Conservation (phyloP, 1,140 invertebrate genomes). For the Aphaenogaster floridana region DNA sequence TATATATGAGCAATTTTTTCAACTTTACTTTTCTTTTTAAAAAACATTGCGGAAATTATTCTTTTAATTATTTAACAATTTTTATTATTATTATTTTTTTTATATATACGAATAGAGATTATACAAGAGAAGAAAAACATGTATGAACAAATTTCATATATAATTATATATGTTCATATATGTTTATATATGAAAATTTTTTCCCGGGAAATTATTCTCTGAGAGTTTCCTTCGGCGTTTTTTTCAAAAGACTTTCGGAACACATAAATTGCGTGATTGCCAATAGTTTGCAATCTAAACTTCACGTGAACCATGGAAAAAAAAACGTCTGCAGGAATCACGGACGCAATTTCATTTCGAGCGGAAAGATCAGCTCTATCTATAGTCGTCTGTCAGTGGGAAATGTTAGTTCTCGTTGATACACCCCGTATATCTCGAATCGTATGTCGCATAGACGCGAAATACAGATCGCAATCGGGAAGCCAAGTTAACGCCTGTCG, state of each 20-base stretch:
- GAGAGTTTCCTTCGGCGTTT: background rate
- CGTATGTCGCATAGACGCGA: background rate
- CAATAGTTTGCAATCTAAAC: slow-evolving; percentile 35
- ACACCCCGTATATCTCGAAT: slow-evolving; percentile 15
- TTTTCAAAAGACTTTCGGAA: background rate
- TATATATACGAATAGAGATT: too few species aligned
- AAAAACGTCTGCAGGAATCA: slow-evolving; percentile 10
- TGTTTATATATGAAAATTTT: too few species aligned
- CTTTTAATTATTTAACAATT: too few species aligned
- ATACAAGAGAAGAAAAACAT: too few species aligned
- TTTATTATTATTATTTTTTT: too few species aligned
- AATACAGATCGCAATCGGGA: slow-evolving; percentile 31
- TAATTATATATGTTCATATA: too few species aligned
- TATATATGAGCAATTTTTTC: too few species aligned
- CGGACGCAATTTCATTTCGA: slow-evolving; percentile 40
- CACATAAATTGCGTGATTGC: slow-evolving; percentile 24
- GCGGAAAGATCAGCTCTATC: slow-evolving; percentile 1
- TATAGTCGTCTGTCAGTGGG: background rate
- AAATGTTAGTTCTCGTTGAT: background rate
- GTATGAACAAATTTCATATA: too few species aligned
- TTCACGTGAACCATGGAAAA: background rate
- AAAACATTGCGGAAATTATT: too few species aligned
- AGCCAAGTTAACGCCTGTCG: slow-evolving; percentile 43
- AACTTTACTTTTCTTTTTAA: too few species aligned
- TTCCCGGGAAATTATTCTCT: slow-evolving; percentile 25